Evolutionary conservation across 1,140 invertebrate species (phyloP).

Genomic region (Alviniconcha marisindica): DNA sequence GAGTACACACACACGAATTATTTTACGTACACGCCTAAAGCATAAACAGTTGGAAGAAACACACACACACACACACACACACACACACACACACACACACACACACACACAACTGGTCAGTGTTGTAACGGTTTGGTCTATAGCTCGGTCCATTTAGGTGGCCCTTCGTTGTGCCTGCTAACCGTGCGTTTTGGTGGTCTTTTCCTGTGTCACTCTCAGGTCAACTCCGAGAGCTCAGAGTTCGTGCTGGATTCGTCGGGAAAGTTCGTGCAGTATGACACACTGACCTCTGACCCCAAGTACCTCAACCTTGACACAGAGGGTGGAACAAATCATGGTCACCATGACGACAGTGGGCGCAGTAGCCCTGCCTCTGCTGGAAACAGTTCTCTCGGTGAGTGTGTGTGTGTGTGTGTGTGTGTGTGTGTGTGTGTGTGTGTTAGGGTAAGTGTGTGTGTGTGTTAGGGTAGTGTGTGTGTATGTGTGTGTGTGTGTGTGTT

Average conservation of each 20-base stretch:
- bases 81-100: no score
- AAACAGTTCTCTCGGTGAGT: conserved; percentile 40
- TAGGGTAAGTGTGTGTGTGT: no score
- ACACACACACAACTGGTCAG: no score
- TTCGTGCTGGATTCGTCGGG: conserved; percentile 81
- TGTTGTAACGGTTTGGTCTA: no score
- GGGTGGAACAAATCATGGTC: conserved; percentile 53
- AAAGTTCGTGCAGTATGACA: conserved; percentile 84
- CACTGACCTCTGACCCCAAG: conserved; percentile 80
- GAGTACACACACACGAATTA: no score
- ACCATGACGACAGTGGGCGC: conserved; percentile 61
- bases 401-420: background rate
- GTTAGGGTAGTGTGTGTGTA: background rate
- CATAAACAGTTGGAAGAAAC: no score
- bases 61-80: no score
- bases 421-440: background rate
- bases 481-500: background rate
- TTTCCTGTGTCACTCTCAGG: no score
- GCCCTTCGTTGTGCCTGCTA: no score
- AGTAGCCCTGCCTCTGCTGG: conserved; percentile 64
- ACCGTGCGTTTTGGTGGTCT: no score
- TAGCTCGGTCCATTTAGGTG: no score
- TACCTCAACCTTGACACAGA: conserved; percentile 70
- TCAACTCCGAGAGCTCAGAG: conserved; percentile 81
- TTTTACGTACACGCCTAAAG: no score